Base-by-base conservation (phyloP, 2,888 invertebrate species). In the Augochlorella aurata region DNA sequence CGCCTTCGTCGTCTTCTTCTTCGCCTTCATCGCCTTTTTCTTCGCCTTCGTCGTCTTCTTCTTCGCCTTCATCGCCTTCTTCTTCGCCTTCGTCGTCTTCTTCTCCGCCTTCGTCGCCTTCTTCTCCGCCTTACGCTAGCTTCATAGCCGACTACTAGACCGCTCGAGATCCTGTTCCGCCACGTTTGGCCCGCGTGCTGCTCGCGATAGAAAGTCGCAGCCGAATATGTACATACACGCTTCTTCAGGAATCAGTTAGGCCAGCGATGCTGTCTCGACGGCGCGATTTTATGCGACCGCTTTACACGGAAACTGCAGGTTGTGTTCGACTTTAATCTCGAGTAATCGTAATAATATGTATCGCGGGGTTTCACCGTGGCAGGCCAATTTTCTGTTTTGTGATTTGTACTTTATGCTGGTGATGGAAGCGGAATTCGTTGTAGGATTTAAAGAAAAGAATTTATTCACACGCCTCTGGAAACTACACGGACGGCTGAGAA, bases 131-230 rank as follows among this genome's bases (percentile, higher is more conserved):
- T n/a, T 12, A 12, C 54, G 21, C 54, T 12, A 58, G 24, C 54
- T 58, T 21, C 54, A 21, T 14, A 16, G 45, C 65, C 52, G 21
- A 12, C 47, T 38, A 49, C n/a, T 47, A 63, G 49, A 24, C 49
- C 38, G 52, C 44, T 21, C 16, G 58, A 21, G 18, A 47, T 67
- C 66, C 21, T 47, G 66, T 47, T 67, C 21, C 45, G 66, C 21
- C 66, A 16, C 66, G 47, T 47, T 21, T 21, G n/a, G n/a, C 45
- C 45, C 65, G 65, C 65, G 65, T 66, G 65, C 14, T 5, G n/a
- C 38, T 63, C n/a, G 38, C 38, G 63, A 63, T 63, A 63, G 63
- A 63, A 63, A 63, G 63, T 38, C 63, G n/a, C 2, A 18, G 63
- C 38, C 38, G 63, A 38, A 63, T 63, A 38, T 38, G 38, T 38